Evolutionary conservation across 2,888 invertebrate species (phyloP).

Genomic region (Dicycla oo): DNA sequence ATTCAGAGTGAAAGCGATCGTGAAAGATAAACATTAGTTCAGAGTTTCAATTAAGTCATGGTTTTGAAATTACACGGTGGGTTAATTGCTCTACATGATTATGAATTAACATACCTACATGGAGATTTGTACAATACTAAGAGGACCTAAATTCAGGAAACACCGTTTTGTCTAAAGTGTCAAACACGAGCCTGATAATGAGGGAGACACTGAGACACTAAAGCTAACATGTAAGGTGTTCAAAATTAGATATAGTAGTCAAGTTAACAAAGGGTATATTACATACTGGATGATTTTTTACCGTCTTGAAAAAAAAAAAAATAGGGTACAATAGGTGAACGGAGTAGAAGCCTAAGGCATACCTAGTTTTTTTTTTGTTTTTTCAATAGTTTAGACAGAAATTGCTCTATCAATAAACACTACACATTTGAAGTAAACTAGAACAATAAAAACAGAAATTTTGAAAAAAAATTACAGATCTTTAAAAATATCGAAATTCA

Average conservation of each 20-base stretch:
- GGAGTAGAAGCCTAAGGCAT: no score
- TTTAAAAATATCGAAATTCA: no score
- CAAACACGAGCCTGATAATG: neutral
- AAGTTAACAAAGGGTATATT: neutral
- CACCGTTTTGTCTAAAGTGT: neutral
- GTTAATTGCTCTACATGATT: constrained; percentile 25
- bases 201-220: neutral
- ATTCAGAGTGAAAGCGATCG: constrained; percentile 40
- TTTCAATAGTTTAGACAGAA: no score
- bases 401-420: no score
- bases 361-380: no score
- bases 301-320: no score
- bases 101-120: constrained; percentile 22
- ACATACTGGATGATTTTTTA: no score
- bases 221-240: neutral
- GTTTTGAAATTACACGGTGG: constrained; percentile 40
- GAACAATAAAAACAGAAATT: no score
- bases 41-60: constrained; percentile 42
- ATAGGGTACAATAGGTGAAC: no score
- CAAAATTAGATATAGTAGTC: neutral
- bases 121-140: constrained; percentile 20
- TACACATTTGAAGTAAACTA: no score
- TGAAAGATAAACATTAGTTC: constrained; percentile 47
- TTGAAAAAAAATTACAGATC: no score
- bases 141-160: neutral